Evolutionary conservation across 2,113 vertebrate species (phyloP).

Genomic region (Pelecanus crispus): DNA sequence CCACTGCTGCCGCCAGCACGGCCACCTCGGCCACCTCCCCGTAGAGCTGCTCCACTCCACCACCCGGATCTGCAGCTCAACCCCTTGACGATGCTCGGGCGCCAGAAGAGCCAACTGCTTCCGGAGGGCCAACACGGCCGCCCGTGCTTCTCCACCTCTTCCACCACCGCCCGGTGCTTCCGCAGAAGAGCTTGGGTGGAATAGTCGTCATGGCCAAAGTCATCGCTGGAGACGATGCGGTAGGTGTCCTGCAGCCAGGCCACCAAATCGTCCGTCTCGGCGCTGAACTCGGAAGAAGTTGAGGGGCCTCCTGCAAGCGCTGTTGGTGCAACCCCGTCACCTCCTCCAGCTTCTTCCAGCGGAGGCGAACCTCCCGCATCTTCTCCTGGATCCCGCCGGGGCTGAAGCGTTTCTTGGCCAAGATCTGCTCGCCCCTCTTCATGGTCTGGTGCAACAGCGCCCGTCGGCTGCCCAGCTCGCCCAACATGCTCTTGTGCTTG

Average conservation of each 20-base stretch:
- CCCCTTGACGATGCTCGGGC: conserved; percentile 73
- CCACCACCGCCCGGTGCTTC: conserved; percentile 82
- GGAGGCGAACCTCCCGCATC: conserved; percentile 79
- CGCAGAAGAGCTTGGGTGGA: conserved; percentile 86
- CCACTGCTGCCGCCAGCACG: conserved; percentile 88
- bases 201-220: conserved; percentile 93
- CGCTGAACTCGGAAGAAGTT: conserved; percentile 89
- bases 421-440: conserved; percentile 82
- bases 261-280: conserved; percentile 85
- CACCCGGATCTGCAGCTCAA: conserved; percentile 85
- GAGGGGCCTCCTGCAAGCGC: conserved; percentile 84
- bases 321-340: conserved; percentile 76
- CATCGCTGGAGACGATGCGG: conserved; percentile 90
- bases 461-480: conserved; percentile 83
- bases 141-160: conserved; percentile 84
- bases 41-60: conserved; percentile 91
- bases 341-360: conserved; percentile 91
- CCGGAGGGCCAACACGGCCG: conserved; percentile 73
- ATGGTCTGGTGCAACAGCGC: conserved; percentile 83
- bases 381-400: conserved; percentile 78
- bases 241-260: conserved; percentile 91
- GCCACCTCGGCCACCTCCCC: conserved; percentile 88
- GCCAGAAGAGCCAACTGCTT: conserved; percentile 80
- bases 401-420: conserved; percentile 75
- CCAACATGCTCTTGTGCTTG: conserved; percentile 86